These are phyloP conservation scores for Hexactinellida sp. DNA, from an alignment of 37 sponge, comb jelly and placozoan species.

Conservation along the genomic window DNA sequence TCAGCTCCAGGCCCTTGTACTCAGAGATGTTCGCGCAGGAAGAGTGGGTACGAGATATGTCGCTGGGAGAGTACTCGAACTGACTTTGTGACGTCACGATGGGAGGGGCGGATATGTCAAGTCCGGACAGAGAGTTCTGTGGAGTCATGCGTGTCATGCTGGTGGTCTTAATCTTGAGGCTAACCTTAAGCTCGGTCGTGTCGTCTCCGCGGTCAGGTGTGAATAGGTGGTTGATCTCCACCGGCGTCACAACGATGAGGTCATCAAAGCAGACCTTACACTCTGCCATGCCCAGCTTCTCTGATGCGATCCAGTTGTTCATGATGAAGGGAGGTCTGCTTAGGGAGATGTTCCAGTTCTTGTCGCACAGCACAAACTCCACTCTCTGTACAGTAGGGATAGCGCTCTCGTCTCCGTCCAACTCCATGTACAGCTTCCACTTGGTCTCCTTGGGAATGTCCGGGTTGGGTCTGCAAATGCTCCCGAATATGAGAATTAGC, in stretches of 20 bases:
- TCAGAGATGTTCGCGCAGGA: background rate
- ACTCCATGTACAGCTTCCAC: background rate
- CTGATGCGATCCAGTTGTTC: background rate
- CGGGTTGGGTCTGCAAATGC: background rate
- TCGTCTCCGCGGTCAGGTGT: background rate
- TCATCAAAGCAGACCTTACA: background rate
- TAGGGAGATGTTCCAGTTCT: background rate
- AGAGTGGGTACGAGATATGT: background rate
- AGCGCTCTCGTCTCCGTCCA: background rate
- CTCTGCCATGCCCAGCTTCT: background rate
- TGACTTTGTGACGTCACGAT: background rate
- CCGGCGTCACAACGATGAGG: background rate
- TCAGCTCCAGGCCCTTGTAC: background rate
- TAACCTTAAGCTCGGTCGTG: background rate
- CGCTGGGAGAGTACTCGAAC: background rate
- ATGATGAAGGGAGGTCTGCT: background rate
- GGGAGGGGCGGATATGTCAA: background rate
- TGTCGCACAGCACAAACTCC: background rate
- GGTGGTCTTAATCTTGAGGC: background rate
- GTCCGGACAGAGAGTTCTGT: background rate
- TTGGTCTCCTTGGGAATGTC: background rate
- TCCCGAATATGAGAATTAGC: background rate
- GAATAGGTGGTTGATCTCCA: background rate
- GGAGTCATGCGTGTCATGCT: background rate
- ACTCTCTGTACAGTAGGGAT: slow-evolving; percentile 3